phyloP scores from a whole-genome alignment of 2,113 vertebrate genomes.

The Myrmecobius fasciatus region DNA sequence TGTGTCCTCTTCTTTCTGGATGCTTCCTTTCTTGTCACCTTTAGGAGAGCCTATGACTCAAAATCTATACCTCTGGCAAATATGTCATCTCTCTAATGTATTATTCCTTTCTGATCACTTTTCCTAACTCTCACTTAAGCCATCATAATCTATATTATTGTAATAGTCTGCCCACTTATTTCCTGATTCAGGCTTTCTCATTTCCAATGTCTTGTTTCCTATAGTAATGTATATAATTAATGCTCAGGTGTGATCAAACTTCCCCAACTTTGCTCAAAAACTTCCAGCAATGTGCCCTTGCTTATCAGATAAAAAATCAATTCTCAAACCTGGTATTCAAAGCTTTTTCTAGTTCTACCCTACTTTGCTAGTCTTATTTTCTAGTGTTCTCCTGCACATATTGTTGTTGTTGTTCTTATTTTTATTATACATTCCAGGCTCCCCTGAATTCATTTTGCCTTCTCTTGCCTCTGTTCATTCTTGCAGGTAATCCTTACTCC shows the following conservation, averaged over 20 bases:
- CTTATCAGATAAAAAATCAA: background rate
- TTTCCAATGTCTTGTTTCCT: background rate
- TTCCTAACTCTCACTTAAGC: background rate
- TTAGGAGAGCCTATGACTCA: background rate
- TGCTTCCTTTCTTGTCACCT: background rate
- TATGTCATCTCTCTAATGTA: background rate
- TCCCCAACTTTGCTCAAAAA: background rate
- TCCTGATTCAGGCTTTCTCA: background rate
- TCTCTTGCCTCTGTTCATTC: background rate
- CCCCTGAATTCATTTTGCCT: background rate
- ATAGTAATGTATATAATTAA: background rate
- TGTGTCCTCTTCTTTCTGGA: background rate
- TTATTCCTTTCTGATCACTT: background rate
- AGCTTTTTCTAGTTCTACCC: background rate
- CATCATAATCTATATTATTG: background rate
- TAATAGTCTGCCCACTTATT: background rate
- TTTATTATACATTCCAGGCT: background rate
- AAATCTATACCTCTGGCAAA: background rate
- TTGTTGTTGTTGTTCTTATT: background rate
- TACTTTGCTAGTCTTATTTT: background rate
- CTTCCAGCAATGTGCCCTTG: background rate
- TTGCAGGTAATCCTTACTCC: background rate
- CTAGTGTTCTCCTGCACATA: background rate
- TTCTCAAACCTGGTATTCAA: background rate
- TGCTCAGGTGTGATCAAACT: background rate